phyloP scores from a whole-genome alignment of 2,113 vertebrate genomes.

The Silurus asotus region DNA sequence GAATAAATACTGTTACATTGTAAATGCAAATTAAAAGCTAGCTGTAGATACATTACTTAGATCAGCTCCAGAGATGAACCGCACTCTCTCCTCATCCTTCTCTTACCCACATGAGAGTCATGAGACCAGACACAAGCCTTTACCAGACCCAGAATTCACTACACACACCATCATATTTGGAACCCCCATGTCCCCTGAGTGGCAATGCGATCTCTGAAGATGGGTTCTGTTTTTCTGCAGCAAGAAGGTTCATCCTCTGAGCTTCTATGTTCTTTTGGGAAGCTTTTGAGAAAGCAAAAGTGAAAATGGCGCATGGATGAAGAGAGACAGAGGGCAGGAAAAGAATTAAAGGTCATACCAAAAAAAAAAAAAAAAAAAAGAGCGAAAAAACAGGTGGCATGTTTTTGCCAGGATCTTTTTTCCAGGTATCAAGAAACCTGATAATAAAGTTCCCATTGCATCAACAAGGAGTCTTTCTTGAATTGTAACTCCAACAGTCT shows the following conservation, averaged over 20 bases:
- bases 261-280: not conserved
- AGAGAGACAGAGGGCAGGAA: too few relatives aligned
- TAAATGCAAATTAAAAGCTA: not conserved
- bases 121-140: not conserved
- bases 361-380: not conserved
- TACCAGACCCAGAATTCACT: constrained; percentile 24
- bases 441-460: not conserved
- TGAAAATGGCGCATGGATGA: not conserved
- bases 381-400: not conserved
- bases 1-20: not conserved
- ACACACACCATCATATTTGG: not conserved
- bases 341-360: not conserved
- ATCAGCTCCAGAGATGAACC: constrained; percentile 62
- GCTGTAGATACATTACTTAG: too few relatives aligned
- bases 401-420: not conserved
- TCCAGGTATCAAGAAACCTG: not conserved
- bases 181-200: not conserved
- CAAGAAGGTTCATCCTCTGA: not conserved
- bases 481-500: not conserved
- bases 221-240: not conserved
- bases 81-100: constrained; percentile 56
- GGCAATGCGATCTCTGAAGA: not conserved
- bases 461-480: not conserved
- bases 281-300: not conserved
- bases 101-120: constrained; percentile 50